A percentile compares a stretch with the other conserved stretches of the same genome.
phyloP scores from a whole-genome alignment of 2,797 vertebrate species.

The Ciconia nigra region DNA sequence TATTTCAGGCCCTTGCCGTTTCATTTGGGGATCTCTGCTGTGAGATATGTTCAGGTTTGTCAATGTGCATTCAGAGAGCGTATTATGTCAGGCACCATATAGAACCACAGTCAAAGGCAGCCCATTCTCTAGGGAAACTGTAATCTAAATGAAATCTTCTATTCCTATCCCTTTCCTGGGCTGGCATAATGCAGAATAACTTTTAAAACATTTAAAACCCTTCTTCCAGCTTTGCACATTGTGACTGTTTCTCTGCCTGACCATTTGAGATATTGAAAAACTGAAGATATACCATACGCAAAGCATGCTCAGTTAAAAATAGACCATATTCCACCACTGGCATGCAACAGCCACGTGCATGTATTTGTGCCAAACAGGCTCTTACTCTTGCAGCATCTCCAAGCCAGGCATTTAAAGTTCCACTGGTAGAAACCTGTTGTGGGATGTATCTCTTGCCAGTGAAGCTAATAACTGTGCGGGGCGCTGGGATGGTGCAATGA shows the following conservation, averaged over 20 bases:
- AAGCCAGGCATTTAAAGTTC: background rate
- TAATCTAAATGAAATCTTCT: constrained; percentile 30
- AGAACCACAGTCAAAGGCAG: background rate
- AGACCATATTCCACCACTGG: background rate
- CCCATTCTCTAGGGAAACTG: background rate
- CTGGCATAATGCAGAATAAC: background rate
- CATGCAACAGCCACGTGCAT: fast-evolving
- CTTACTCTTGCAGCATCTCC: background rate
- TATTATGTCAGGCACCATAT: background rate
- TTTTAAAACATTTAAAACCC: background rate
- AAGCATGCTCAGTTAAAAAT: background rate
- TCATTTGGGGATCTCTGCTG: background rate
- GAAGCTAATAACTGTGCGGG: background rate
- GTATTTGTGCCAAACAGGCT: background rate
- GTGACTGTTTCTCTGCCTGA: background rate
- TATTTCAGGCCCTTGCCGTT: background rate
- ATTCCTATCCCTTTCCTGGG: background rate
- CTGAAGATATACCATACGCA: background rate
- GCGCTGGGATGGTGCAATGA: background rate
- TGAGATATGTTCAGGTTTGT: background rate
- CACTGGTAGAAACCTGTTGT: background rate
- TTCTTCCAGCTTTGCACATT: background rate
- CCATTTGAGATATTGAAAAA: background rate
- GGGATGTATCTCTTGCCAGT: background rate
- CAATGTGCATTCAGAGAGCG: background rate